Base-by-base conservation (phyloP, 2,113 vertebrate genomes). In the Eubucco bourcierii region DNA sequence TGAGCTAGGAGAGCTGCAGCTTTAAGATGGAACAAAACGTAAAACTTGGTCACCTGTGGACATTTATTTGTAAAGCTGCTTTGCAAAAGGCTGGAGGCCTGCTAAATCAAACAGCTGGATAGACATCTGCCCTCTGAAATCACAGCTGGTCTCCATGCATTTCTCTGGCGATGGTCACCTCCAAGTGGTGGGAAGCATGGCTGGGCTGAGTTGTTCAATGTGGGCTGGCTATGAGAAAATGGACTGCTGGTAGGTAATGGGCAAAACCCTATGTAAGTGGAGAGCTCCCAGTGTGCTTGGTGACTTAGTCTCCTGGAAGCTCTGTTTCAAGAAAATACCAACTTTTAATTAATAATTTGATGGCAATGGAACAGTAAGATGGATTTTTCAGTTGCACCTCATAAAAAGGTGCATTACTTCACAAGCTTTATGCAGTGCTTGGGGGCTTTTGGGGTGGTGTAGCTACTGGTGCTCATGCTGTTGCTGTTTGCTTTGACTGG, bases 11-110 rank as follows among this genome's bases (percentile, higher is more conserved):
- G 15, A 90, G 14, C 20, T 67, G 66, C 37, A 67, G 27, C 85
- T 67, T 84, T 64, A 72, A 61, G 37, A 70, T 0, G 18, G 44
- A 93, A 33, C 27, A 71, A 74, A 59, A 71, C 24, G 19, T 46
- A 67, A 68, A 71, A n/a, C 50, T 88, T 50, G 8, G n/a, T 74
- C 58, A 52, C 68, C 67, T 80, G 33, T 33, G 88, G 70, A 28
- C 52, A 18, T 56, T 34, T 67, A 47, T 90, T 90, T 83, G 41
- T 89, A 52, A 93, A 86, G 33, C 25, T 85, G 19, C 60, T 90
- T 73, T 87, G 65, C 10, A 4, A 66, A 80, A 39, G 53, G 66
- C 33, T 24, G 65, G 31, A 66, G n/a, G 15, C 4, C 41, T 44
- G 55, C 21, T 84, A 50, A 59, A 44, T 76, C n/a, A 63, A 71